phyloP scores from a whole-genome alignment of 2,113 vertebrate genomes.

The Puffinus mauretanicus region DNA sequence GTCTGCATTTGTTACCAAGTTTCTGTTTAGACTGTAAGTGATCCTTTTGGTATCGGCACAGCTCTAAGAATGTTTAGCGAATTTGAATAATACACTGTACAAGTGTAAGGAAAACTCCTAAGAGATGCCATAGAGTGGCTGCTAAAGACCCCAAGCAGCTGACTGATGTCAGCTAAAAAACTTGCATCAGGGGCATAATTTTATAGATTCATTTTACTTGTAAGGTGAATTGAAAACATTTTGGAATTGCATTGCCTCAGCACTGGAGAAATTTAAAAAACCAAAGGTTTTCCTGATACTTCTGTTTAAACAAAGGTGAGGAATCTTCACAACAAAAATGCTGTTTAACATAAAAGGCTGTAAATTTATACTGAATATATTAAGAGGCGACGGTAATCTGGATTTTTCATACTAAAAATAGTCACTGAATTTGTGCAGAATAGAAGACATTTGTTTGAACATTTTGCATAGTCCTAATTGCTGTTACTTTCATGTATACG shows the following conservation, averaged over 20 bases:
- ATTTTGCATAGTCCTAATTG: background rate
- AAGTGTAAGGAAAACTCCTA: background rate
- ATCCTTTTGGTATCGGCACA: background rate
- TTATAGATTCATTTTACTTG: background rate
- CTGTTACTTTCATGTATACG: background rate
- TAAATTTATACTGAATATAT: background rate
- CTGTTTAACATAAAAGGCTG: background rate
- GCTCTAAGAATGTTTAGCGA: background rate
- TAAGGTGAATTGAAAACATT: background rate
- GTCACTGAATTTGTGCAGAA: background rate
- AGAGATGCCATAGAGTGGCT: background rate
- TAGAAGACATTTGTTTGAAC: background rate
- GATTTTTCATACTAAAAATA: background rate
- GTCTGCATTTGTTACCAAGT: background rate
- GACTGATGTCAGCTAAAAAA: background rate
- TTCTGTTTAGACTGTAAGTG: background rate
- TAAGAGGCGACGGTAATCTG: background rate
- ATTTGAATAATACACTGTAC: background rate
- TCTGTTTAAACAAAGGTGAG: background rate
- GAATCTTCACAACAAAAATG: background rate
- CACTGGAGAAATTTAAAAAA: background rate
- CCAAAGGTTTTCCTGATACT: background rate
- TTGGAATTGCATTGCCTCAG: accelerated
- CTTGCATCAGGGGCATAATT: background rate
- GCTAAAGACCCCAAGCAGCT: background rate